Base-by-base conservation (phyloP, 2,888 invertebrate genomes). In the Heliconius sara region DNA sequence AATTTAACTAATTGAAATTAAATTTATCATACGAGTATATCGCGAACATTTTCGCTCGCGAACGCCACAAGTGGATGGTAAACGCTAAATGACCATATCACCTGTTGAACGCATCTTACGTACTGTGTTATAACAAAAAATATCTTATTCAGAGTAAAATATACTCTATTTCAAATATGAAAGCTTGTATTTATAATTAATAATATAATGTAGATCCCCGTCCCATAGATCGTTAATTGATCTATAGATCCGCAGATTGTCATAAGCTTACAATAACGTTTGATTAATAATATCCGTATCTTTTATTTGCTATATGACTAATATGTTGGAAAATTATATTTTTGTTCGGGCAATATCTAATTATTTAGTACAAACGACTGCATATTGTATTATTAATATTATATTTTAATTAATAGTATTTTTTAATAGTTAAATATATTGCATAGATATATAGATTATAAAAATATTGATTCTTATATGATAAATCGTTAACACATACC, bases 41-140 rank as follows among this genome's bases (percentile, higher is more conserved):
- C 84, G 84, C 87, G 89, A 86, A 87, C 65, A 86, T 86, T 87
- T 86, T 87, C 86, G 88, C 85, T 86, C 89, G 91, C 91, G 91
- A 87, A 88, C 90, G 87, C 84, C 87, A 86, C 89, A 89, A 88
- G 87, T 87, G 91, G 89, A 89, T 86, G 88, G 87, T 87, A 86
- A 88, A 87, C 89, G 87, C 88, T 90, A 91, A 93, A 91, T 93
- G 93, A 90, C 91, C 91, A 91, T 85, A 84, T 83, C 85, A 85
- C 87, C 86, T 86, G 83, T 77, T 78, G 85, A 83, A 83, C 83
- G 83, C 84, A 85, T 84, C 85, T 84, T 80, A 79, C 79, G 79
- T 77, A 81, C 79, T 78, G 75, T 75, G 67, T 74, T 78, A 67
- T 81, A 80, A 81, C 70, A 80, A 81, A 80, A 80, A 79, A 77